A percentile compares a stretch with the other conserved stretches of the same genome.
Conservation (phyloP, 2,113 vertebrate genomes). For the Turnix velox region DNA sequence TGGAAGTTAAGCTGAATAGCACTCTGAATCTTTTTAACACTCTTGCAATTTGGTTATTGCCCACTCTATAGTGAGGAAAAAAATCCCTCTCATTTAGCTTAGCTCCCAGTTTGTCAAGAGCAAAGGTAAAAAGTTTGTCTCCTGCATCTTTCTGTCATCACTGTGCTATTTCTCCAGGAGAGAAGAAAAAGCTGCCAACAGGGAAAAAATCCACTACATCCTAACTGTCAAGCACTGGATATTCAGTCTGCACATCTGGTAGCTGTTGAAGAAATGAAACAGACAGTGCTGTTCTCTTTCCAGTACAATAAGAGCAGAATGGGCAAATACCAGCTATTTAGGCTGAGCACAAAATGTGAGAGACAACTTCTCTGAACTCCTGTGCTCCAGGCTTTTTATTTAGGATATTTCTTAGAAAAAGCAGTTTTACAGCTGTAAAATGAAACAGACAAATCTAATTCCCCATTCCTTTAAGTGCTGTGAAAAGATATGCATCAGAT, state of each 20-base stretch:
- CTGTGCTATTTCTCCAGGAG: background rate
- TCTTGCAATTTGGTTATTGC: background rate
- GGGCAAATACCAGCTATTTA: background rate
- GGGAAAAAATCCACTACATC: background rate
- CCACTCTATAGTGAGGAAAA: background rate
- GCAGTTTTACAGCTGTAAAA: background rate
- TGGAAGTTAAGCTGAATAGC: background rate
- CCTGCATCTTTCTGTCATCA: background rate
- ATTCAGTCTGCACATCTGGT: background rate
- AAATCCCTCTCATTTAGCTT: background rate
- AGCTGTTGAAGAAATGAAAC: background rate
- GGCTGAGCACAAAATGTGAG: background rate
- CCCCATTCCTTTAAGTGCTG: background rate
- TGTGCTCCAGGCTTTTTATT: background rate
- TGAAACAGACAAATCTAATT: background rate
- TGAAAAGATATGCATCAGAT: background rate
- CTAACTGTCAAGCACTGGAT: background rate
- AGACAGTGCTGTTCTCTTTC: accelerated
- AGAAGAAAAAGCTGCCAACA: background rate
- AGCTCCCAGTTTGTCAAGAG: background rate
- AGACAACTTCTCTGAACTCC: background rate
- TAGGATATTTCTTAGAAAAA: background rate
- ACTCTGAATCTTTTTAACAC: background rate
- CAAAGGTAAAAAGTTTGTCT: background rate
- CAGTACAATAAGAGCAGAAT: background rate